phyloP scores from a whole-genome alignment of 2,888 invertebrate genomes.

The Ectobius pallidus region DNA sequence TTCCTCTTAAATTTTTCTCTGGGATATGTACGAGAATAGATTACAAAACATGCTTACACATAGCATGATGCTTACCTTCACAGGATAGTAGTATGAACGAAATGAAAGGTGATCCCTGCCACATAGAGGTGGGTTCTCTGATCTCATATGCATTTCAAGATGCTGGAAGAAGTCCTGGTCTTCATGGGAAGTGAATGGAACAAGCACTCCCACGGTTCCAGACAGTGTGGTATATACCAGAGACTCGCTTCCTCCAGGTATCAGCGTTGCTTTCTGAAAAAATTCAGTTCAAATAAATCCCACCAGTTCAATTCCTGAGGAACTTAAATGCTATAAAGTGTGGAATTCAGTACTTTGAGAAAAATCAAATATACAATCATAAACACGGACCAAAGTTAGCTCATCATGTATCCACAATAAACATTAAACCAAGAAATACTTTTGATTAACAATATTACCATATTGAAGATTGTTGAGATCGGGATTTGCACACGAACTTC shows the following conservation, averaged over 20 bases:
- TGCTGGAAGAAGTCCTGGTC: constrained; percentile 99
- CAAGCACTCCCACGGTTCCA: constrained; percentile 90
- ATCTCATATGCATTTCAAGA: constrained; percentile 99
- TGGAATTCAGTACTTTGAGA: constrained; percentile 32
- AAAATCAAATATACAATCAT: constrained; percentile 32
- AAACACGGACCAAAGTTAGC: constrained; percentile 40
- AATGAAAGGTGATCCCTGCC: constrained; percentile 97
- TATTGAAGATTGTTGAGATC: too few species aligned
- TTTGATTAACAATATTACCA: too few species aligned
- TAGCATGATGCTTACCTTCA: constrained; percentile 80
- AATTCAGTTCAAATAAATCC: too few species aligned
- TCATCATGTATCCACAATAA: constrained; percentile 38
- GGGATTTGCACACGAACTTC: too few species aligned
- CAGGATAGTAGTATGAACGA: constrained; percentile 96
- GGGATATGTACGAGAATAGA: too few species aligned
- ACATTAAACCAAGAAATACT: too few species aligned
- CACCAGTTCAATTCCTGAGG: too few species aligned
- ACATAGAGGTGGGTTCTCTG: constrained; percentile 94
- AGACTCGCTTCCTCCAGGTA: constrained; percentile 97
- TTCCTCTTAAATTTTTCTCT: too few species aligned
- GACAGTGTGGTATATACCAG: constrained; percentile 95
- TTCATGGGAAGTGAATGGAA: constrained; percentile 94
- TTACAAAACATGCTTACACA: too few species aligned
- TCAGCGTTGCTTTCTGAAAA: constrained; percentile 79
- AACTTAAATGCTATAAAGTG: too few species aligned